A percentile compares a stretch with the other conserved stretches of the same genome.
Evolutionary conservation across 2,797 vertebrate species (phyloP).

Genomic region (Acanthurus tractus): DNA sequence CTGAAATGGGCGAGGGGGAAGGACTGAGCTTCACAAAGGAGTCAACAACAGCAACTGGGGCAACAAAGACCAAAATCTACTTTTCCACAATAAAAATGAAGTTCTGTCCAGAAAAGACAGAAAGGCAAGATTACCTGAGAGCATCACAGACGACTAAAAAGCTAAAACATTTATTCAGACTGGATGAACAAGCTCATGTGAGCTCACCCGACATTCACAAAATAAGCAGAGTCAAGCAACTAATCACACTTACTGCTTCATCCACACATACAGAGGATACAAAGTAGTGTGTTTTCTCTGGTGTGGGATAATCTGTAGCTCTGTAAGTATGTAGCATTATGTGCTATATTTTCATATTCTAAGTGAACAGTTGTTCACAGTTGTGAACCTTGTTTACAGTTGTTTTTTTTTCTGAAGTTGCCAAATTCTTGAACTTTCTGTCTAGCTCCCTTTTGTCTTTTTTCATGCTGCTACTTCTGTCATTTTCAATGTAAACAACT

Average conservation of each 20-base stretch:
- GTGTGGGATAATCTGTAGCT: neutral
- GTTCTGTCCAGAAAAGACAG: neutral
- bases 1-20: constrained; percentile 39
- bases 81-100: neutral
- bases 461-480: neutral
- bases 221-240: constrained; percentile 4
- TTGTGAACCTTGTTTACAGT: too few relatives aligned
- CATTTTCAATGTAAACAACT: neutral
- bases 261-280: neutral
- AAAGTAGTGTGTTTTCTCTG: neutral
- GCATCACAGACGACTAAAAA: constrained; percentile 3
- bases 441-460: neutral
- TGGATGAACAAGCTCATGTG: constrained; percentile 7
- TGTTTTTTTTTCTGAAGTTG: too few relatives aligned
- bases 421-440: neutral
- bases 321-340: neutral
- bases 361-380: neutral
- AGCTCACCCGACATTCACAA: neutral
- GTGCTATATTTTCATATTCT: neutral
- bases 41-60: constrained; percentile 6
- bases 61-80: neutral
- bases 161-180: neutral
- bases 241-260: neutral
- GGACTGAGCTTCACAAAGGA: constrained; percentile 24
- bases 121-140: constrained; percentile 13